A percentile compares a stretch with the other conserved stretches of the same genome.
These are phyloP conservation scores for Tipula helvola DNA, from an alignment of 2,888 invertebrate species.

Conservation along the genomic window DNA sequence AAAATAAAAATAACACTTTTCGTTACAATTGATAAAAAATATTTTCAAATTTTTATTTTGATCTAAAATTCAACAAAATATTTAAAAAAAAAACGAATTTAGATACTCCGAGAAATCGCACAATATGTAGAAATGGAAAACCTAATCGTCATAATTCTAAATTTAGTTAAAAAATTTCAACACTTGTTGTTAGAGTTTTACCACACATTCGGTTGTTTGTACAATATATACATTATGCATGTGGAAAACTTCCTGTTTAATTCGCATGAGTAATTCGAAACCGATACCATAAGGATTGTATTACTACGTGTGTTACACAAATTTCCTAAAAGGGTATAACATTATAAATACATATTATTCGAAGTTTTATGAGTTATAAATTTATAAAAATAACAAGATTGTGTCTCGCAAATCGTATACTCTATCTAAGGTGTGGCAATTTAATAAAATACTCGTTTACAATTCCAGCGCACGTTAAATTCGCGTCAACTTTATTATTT, in stretches of 20 bases:
- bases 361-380: neutral
- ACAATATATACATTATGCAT: neutral
- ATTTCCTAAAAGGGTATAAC: neutral
- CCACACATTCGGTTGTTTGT: neutral
- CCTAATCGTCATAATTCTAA: neutral
- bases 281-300: neutral
- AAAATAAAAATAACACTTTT: neutral
- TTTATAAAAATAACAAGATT: neutral
- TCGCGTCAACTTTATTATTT: neutral
- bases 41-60: neutral
- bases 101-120: neutral
- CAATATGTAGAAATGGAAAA: neutral
- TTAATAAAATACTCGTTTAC: neutral
- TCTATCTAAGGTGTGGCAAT: neutral
- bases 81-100: neutral
- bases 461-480: neutral
- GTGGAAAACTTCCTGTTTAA: neutral
- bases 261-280: neutral
- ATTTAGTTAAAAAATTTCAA: neutral
- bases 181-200: neutral
- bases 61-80: neutral
- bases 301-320: neutral
- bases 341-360: neutral
- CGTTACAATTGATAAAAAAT: neutral
- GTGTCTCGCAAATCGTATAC: neutral